Percentiles rank a stretch among this genome's conserved stretches.
Evolutionary conservation across 2,113 vertebrate species (phyloP).

Genomic region (Isichthys henryi): DNA sequence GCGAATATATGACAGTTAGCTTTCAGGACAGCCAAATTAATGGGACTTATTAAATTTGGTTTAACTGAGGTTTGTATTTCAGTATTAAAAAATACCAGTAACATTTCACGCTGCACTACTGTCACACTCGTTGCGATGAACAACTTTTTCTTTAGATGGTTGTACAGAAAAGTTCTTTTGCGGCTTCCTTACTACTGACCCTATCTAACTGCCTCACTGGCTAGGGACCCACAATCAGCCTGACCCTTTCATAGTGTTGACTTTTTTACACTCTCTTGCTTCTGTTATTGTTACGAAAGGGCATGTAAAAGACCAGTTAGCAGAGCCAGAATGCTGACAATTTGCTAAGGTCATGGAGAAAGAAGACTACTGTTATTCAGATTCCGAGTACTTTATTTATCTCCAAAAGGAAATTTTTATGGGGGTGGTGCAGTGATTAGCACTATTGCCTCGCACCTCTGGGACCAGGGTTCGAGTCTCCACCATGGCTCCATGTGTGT

Average conservation of each 20-base stretch:
- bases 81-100: neutral
- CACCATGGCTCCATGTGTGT: neutral
- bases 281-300: neutral
- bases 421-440: neutral
- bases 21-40: neutral
- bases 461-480: neutral
- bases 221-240: neutral
- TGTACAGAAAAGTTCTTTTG: neutral
- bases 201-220: neutral
- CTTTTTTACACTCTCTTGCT: neutral
- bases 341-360: neutral
- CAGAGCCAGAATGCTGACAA: neutral
- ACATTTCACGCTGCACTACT: neutral
- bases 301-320: neutral
- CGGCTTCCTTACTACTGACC: neutral
- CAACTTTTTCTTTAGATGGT: neutral
- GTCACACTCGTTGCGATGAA: neutral
- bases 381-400: neutral
- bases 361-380: neutral
- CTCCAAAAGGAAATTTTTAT: neutral
- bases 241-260: neutral
- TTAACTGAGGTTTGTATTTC: neutral
- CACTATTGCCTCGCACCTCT: neutral
- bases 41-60: neutral
- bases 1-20: neutral